Base-by-base conservation (phyloP, 2,113 vertebrate genomes). In the Crocuta crocuta region DNA sequence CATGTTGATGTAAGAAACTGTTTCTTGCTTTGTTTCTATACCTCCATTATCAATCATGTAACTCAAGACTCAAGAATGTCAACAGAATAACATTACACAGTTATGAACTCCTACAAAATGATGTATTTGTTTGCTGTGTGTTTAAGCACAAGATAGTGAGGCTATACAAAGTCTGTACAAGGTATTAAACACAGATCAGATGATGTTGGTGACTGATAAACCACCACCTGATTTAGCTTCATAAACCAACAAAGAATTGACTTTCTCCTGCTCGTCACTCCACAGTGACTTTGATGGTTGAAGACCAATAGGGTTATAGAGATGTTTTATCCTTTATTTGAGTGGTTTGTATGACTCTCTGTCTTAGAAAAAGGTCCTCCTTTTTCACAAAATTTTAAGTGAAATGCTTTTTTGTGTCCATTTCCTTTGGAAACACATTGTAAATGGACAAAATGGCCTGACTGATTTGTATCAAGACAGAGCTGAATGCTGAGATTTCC, bases 351-450 rank as follows among this genome's bases (percentile, higher is more conserved):
- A 78, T 33, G 96, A 74, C 19, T 63, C 21, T 82, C 26, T 81
- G 17, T 19, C 89, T 94, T 66, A 71, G 12, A 76, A 92, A 89
- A 96, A 78, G 19, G 31, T 5, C 10, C 39, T 58, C 26, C 43
- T n/a, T n/a, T n/a, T n/a, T 79, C 58, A 93, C 4, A 82, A 63
- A 45, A 81, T 80, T 89, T 91, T 79, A 87, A 95, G 94, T 61
- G 65, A 86, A 94, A 85, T 71, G 58, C 3, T 71, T 94, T 80
- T 89, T 76, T 89, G 39, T 58, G 95, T n/a, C 55, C 48, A 85
- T 43, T 95, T 95, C 66, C 66, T 89, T 91, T 66, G 65, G 45
- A 94, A 97, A 96, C 24, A 89, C 19, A 92, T 4, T 80, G 50
- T 88, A 45, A 92, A 63, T 58, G 55, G 50, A 68, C 28, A 84